Conservation (phyloP, 1,140 invertebrate species). For the Tribolium castaneum region DNA sequence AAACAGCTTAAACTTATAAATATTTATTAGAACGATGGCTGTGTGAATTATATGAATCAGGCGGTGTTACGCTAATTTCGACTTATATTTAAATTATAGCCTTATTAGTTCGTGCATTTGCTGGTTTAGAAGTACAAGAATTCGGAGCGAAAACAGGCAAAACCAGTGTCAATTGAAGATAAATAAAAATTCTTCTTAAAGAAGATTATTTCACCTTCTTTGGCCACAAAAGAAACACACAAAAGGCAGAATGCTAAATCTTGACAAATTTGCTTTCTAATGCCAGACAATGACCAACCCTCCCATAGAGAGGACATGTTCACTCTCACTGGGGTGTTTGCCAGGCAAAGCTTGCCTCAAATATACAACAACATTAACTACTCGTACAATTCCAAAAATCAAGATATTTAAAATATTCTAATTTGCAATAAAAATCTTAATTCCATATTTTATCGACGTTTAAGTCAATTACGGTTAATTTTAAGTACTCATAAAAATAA, state of each 20-base stretch:
- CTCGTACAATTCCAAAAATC: too few species aligned
- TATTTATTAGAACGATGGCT: not conserved
- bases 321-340: not conserved
- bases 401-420: too few species aligned
- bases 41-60: not conserved
- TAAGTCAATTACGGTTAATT: not conserved
- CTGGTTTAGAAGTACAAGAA: not conserved
- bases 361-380: too few species aligned
- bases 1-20: conserved; percentile 6
- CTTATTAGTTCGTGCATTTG: too few species aligned
- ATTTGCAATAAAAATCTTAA: too few species aligned
- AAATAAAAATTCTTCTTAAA: not conserved
- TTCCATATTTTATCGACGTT: not conserved
- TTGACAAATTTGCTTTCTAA: not conserved
- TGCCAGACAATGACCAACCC: not conserved
- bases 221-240: not conserved
- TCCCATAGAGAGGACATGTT: not conserved
- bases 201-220: not conserved
- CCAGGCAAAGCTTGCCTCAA: not conserved
- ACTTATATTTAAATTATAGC: too few species aligned
- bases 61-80: not conserved
- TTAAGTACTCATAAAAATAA: not conserved
- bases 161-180: not conserved
- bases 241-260: not conserved
- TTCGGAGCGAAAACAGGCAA: not conserved